A percentile compares a stretch with the other conserved stretches of the same genome.
These are phyloP conservation scores for Spizella passerina DNA, from an alignment of 2,797 vertebrate genomes.

Conservation along the genomic window DNA sequence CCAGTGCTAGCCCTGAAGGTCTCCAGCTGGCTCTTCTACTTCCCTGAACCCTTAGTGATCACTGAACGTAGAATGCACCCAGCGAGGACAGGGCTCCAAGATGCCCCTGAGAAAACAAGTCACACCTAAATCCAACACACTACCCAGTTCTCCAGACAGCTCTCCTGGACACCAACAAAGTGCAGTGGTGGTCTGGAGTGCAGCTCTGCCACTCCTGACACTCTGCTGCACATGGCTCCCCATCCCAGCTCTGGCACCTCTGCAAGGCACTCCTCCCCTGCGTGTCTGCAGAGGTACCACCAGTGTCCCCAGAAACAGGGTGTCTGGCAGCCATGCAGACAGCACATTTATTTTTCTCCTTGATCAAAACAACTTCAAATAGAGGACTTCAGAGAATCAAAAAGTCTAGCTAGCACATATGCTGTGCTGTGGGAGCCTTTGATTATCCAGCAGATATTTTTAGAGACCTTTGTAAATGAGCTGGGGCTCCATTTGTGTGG, in stretches of 20 bases:
- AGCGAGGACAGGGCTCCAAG: background rate
- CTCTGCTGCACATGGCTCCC: background rate
- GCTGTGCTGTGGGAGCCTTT: slow-evolving; percentile 6
- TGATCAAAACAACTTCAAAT: slow-evolving; percentile 26
- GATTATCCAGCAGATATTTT: slow-evolving; percentile 48
- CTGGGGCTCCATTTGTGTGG: background rate
- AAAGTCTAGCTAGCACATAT: background rate
- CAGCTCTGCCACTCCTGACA: background rate
- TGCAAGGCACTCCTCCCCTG: accelerated
- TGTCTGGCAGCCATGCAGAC: background rate
- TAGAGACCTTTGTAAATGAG: slow-evolving; percentile 6
- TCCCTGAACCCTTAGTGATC: background rate
- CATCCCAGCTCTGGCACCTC: no score
- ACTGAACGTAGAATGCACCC: background rate
- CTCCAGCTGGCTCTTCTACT: background rate
- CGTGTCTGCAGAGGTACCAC: accelerated
- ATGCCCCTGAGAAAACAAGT: background rate
- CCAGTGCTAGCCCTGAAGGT: background rate
- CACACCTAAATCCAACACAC: background rate
- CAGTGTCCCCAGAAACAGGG: background rate
- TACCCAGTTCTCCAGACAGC: background rate
- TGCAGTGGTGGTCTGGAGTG: accelerated
- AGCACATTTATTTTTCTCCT: background rate
- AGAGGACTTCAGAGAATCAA: background rate
- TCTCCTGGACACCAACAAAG: background rate